Conservation (phyloP, 2,113 vertebrate species). For the Chaenocephalus aceratus region DNA sequence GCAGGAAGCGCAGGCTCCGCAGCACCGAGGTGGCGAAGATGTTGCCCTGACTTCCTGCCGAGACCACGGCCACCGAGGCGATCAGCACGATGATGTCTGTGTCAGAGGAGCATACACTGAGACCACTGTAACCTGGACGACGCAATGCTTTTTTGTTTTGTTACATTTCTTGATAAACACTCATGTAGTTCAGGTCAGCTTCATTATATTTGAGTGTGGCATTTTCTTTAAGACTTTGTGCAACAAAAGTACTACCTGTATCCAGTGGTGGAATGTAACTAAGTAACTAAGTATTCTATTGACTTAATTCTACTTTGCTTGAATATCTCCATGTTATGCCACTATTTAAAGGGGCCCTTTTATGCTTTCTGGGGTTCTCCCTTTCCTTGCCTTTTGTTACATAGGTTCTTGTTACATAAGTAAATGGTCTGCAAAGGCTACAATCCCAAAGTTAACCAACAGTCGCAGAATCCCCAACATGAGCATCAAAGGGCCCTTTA, state of each 20-base stretch:
- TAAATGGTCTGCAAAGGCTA: too few species aligned
- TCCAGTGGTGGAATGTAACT: too few species aligned
- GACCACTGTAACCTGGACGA: not conserved
- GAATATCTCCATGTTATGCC: too few species aligned
- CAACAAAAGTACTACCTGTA: not conserved
- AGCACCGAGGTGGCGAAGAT: slow-evolving; percentile 98
- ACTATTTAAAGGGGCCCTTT: too few species aligned
- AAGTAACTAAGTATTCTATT: too few species aligned
- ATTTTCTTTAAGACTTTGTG: not conserved
- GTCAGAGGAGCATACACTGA: slow-evolving; percentile 13
- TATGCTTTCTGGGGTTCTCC: too few species aligned
- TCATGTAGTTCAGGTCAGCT: not conserved
- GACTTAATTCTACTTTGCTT: too few species aligned
- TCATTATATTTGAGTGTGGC: not conserved
- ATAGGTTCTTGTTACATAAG: too few species aligned
- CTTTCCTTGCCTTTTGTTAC: too few species aligned
- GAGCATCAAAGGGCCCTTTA: too few species aligned
- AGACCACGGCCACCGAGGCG: slow-evolving; percentile 97
- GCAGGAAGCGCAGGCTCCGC: slow-evolving; percentile 96
- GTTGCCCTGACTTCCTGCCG: slow-evolving; percentile 97
- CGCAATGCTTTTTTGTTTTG: not conserved
- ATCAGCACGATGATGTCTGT: slow-evolving; percentile 99
- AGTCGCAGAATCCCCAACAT: too few species aligned
- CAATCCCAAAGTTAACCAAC: too few species aligned
- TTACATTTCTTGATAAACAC: not conserved